Percentiles rank a stretch among this genome's conserved stretches.
phyloP scores from a whole-genome alignment of 1,140 invertebrate genomes.

The Delia radicum region DNA sequence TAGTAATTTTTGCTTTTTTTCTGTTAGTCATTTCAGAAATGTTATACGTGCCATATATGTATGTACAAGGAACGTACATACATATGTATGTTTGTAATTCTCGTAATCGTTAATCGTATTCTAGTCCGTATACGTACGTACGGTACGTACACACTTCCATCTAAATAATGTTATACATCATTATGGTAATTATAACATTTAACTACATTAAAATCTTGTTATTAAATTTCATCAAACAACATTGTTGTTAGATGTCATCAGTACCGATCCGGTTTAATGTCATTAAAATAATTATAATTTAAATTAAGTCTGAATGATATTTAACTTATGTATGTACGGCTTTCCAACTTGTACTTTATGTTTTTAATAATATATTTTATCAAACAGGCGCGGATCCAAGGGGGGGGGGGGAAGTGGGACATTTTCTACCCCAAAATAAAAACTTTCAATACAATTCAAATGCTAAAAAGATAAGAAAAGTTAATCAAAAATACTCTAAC shows the following conservation, averaged over 20 bases:
- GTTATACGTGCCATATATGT: neutral
- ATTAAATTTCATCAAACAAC: constrained; percentile 14
- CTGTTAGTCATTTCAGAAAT: neutral
- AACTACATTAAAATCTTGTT: constrained; percentile 21
- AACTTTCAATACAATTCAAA: too few relatives aligned
- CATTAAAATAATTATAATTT: constrained; percentile 24
- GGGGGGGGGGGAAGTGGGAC: too few relatives aligned
- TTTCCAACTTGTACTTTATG: too few relatives aligned
- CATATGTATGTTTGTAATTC: too few relatives aligned
- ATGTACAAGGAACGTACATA: neutral
- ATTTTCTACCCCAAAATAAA: too few relatives aligned
- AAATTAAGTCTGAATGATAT: constrained; percentile 15
- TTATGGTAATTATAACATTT: constrained; percentile 24
- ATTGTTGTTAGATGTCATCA: neutral
- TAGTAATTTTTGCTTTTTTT: neutral
- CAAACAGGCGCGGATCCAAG: too few relatives aligned
- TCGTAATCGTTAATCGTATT: neutral
- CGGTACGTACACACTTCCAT: neutral
- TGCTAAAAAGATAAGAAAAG: too few relatives aligned
- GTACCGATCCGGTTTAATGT: constrained; percentile 5
- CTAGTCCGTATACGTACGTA: neutral
- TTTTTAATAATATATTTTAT: too few relatives aligned
- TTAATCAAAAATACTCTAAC: too few relatives aligned
- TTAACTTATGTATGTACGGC: neutral
- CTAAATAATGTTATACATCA: constrained; percentile 5